Base-by-base conservation (phyloP, 2,113 vertebrate genomes). In the Syrrhaptes paradoxus region DNA sequence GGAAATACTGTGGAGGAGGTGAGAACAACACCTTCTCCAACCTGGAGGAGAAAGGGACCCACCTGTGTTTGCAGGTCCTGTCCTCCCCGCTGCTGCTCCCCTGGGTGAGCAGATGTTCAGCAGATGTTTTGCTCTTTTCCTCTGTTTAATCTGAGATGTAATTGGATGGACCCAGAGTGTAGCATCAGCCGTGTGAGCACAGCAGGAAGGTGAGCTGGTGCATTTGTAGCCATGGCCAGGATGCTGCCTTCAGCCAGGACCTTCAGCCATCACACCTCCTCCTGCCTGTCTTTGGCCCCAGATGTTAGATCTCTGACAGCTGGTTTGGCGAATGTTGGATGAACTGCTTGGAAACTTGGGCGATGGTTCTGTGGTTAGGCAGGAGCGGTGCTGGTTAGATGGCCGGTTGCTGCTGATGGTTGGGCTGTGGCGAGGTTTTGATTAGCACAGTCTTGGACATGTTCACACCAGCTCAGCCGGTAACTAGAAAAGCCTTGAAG, bases 231-330 rank as follows among this genome's bases (percentile, higher is more conserved):
- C 14, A 1, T 22, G 52, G 29, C 41, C 21, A 20, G 66, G 45
- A 12, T 76, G 57, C 12, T 61, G 1, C 43, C 55, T 81, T 85
- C 85, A 4, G 9, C 59, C 9, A 4, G 67, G 62, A 6, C 4
- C 20, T 43, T 24, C 4, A 4, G 9, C 59, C 9, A 4, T 72
- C 62, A 6, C 4, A 0, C 1, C 2, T 82, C 45, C 12, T 18
- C 28, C 17, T 46, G n/a, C 18, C 52, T 59, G 22, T 45, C 22
- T 51, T 55, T 72, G 55, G 32, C 26, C 29, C 46, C 41, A 58
- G 20, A 22, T 45, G 38, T 62, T 72, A 10, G 48, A 13, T 67
- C 0, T 1, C 8, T 45, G 13, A 7, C 45, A 90, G 55, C 18
- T 59, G 16, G 7, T 67, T 61, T 6, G 4, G 62, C 48, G 54